phyloP scores from a whole-genome alignment of 2,797 vertebrate species.

The Eidolon dupreanum region DNA sequence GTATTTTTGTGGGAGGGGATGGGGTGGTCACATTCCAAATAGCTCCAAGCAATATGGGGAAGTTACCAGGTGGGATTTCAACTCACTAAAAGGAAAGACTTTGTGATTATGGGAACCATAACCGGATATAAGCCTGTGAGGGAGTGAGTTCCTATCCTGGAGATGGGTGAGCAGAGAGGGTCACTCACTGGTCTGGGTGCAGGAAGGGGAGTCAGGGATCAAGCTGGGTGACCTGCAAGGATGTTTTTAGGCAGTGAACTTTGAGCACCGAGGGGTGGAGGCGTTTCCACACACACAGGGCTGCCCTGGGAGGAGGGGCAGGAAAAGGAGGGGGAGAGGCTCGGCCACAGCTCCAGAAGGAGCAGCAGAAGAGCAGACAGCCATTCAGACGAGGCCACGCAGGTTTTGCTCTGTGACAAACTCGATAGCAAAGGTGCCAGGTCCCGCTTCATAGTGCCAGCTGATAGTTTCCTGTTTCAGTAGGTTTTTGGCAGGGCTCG shows the following conservation, averaged over 20 bases:
- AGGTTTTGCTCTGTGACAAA: conserved; percentile 33
- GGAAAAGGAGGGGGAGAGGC: not conserved
- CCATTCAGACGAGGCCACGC: conserved; percentile 24
- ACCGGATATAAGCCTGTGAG: not conserved
- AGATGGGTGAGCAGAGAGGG: not conserved
- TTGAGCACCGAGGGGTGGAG: not conserved
- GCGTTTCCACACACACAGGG: not conserved
- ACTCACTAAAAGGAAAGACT: not conserved
- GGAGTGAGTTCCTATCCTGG: not conserved
- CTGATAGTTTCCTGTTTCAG: conserved; percentile 72
- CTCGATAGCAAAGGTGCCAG: conserved; percentile 16
- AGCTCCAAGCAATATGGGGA: not conserved
- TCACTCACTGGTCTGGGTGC: fast-evolving
- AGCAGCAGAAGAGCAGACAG: not conserved
- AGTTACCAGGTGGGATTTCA: not conserved
- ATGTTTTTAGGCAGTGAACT: not conserved
- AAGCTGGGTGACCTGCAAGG: not conserved
- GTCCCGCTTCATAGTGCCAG: conserved; percentile 35
- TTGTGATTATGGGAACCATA: not conserved
- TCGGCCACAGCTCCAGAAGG: not conserved
- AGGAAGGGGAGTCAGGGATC: not conserved
- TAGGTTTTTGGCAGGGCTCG: conserved; percentile 63
- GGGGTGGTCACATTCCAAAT: not conserved
- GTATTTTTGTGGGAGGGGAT: not conserved
- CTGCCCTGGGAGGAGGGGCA: fast-evolving